phyloP scores from a whole-genome alignment of 2,113 vertebrate species.

The Tonatia bakeri region DNA sequence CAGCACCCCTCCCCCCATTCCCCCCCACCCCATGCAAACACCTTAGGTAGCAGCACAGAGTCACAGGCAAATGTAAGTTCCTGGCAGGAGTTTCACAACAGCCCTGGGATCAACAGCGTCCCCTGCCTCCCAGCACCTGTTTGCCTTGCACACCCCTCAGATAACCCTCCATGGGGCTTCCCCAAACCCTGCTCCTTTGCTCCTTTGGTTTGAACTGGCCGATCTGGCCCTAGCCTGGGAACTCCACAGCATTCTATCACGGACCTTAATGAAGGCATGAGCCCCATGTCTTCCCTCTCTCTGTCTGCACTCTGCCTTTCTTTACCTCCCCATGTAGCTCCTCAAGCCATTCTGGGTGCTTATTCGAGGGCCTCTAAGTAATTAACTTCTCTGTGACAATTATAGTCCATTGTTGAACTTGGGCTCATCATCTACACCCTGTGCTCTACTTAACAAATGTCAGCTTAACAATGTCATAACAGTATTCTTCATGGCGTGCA shows the following conservation, averaged over 20 bases:
- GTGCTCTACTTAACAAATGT: neutral
- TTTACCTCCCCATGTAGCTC: neutral
- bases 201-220: neutral
- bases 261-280: neutral
- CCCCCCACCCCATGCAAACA: neutral
- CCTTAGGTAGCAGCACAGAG: neutral
- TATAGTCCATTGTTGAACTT: neutral
- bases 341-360: neutral
- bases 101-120: neutral
- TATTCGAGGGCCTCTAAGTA: neutral
- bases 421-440: neutral
- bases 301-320: neutral
- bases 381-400: neutral
- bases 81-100: neutral
- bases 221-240: neutral
- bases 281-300: neutral
- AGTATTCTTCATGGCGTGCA: neutral
- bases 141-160: neutral
- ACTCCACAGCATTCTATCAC: neutral
- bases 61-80: neutral
- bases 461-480: neutral
- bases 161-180: neutral
- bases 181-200: neutral
- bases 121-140: neutral
- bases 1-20: neutral